Evolutionary conservation across 2,113 vertebrate genomes (phyloP).

Genomic region (Ardeotis arabs): DNA sequence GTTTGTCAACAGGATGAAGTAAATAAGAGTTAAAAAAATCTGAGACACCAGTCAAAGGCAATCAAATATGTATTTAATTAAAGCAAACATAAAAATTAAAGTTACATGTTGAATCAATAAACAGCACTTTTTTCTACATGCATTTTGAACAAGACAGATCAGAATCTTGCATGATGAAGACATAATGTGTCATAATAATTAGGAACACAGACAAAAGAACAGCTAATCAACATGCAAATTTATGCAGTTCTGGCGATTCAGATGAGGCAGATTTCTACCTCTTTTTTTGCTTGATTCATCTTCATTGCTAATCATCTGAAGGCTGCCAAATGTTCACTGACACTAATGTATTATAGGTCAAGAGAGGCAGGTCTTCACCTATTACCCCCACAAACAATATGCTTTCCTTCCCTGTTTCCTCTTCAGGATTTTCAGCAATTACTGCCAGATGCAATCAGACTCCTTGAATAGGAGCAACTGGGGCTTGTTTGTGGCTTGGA

Average conservation of each 20-base stretch:
- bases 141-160: slow-evolving; percentile 90
- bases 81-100: slow-evolving; percentile 89
- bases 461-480: slow-evolving; percentile 98
- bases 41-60: slow-evolving; percentile 80
- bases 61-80: slow-evolving; percentile 90
- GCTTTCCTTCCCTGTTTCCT: slow-evolving; percentile 89
- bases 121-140: slow-evolving; percentile 85
- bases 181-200: slow-evolving; percentile 99
- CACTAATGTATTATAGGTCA: slow-evolving; percentile 96
- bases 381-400: slow-evolving; percentile 94
- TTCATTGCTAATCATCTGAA: slow-evolving; percentile 90
- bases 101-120: slow-evolving; percentile 90
- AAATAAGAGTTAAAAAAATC: slow-evolving; percentile 78
- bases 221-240: slow-evolving; percentile 96
- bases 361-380: slow-evolving; percentile 95
- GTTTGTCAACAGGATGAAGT: slow-evolving; percentile 87
- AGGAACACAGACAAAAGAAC: slow-evolving; percentile 94
- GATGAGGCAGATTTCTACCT: slow-evolving; percentile 87
- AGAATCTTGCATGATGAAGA: slow-evolving; percentile 98
- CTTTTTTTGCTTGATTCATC: slow-evolving; percentile 89
- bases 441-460: slow-evolving; percentile 98
- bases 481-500: slow-evolving; percentile 99
- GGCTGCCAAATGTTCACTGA: slow-evolving; percentile 93
- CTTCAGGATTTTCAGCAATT: slow-evolving; percentile 98
- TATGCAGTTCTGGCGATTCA: slow-evolving; percentile 91